A percentile compares a stretch with the other conserved stretches of the same genome.
These are phyloP conservation scores for Meloe dianella DNA, from an alignment of 2,888 invertebrate genomes.

Conservation along the genomic window DNA sequence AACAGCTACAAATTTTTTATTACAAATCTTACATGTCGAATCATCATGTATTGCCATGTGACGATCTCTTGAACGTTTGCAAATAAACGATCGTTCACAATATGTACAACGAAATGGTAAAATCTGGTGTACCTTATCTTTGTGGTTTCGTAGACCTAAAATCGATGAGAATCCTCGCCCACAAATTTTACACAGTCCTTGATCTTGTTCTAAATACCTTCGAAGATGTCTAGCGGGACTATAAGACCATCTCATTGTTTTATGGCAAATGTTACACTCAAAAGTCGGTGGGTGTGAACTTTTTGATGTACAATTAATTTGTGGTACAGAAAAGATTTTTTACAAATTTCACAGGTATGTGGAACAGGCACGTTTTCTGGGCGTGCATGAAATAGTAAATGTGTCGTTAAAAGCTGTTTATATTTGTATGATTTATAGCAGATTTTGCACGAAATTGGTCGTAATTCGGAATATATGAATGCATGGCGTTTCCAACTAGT, in stretches of 20 bases:
- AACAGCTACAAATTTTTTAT: neutral
- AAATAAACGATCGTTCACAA: too few species aligned
- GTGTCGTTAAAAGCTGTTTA: neutral
- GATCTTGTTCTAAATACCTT: neutral
- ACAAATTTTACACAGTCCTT: neutral
- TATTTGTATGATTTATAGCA: conserved; percentile 19
- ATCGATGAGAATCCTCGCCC: neutral
- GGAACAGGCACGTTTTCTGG: too few species aligned
- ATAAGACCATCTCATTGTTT: neutral
- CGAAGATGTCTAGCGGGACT: neutral
- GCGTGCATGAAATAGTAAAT: too few species aligned
- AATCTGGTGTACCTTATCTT: conserved; percentile 7
- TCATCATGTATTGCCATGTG: neutral
- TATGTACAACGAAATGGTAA: conserved; percentile 44
- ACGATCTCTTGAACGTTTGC: conserved; percentile 48
- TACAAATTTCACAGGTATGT: neutral
- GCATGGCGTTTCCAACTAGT: conserved; percentile 57
- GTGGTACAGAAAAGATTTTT: neutral
- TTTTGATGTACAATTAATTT: neutral
- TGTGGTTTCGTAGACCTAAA: neutral
- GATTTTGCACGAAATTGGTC: conserved; percentile 44
- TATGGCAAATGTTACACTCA: neutral
- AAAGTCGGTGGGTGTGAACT: neutral
- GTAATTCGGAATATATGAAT: conserved; percentile 47
- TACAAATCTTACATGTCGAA: neutral